Percentiles rank a stretch among this genome's conserved stretches.
phyloP scores from a whole-genome alignment of 2,888 invertebrate species.

The Stomorhina lunata region DNA sequence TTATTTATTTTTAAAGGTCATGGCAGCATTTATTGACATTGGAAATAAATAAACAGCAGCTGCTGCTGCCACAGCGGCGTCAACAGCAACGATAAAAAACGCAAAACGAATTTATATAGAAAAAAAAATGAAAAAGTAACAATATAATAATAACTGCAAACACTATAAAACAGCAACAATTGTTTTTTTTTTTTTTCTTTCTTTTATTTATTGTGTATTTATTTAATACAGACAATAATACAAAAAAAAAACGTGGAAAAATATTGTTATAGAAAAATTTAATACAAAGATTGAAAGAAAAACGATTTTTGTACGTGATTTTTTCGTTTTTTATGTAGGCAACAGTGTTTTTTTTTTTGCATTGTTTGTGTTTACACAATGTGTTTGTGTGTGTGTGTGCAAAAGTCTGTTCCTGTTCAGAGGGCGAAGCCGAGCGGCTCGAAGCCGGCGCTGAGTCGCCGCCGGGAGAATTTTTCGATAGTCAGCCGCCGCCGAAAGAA shows the following conservation, averaged over 20 bases:
- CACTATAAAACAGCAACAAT: constrained; percentile 26
- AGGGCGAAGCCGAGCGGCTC: too few relatives aligned
- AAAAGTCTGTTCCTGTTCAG: too few relatives aligned
- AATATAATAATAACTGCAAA: neutral
- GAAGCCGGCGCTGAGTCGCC: too few relatives aligned
- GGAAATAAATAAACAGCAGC: constrained; percentile 48
- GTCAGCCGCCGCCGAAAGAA: too few relatives aligned
- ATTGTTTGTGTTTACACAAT: too few relatives aligned
- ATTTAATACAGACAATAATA: neutral
- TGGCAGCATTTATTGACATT: constrained; percentile 65
- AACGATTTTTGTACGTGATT: neutral
- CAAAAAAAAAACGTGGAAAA: constrained; percentile 46
- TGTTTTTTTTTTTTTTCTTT: constrained; percentile 17
- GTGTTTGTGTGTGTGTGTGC: too few relatives aligned
- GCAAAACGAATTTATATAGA: constrained; percentile 52
- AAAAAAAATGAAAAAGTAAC: neutral
- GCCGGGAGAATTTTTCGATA: too few relatives aligned
- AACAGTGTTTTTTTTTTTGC: neutral
- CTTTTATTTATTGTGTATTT: neutral
- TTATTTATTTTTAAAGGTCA: constrained; percentile 60
- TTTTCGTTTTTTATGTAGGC: neutral
- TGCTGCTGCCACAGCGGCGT: neutral
- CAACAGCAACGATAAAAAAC: constrained; percentile 33
- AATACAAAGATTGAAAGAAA: neutral
- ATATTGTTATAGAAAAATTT: constrained; percentile 25